These are phyloP conservation scores for Xestia sexstrigata DNA, from an alignment of 2,888 invertebrate genomes.

Conservation along the genomic window DNA sequence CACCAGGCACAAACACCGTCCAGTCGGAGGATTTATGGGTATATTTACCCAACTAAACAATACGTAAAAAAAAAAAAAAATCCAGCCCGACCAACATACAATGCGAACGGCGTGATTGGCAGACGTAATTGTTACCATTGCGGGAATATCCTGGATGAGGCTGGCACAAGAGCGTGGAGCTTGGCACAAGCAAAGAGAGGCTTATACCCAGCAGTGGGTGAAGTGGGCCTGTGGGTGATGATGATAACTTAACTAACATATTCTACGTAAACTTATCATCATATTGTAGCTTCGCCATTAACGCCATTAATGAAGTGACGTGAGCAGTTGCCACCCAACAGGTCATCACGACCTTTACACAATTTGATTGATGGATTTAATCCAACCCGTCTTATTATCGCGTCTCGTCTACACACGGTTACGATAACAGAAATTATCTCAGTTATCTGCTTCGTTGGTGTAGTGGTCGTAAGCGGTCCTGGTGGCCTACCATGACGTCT, in stretches of 20 bases:
- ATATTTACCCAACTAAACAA: no score
- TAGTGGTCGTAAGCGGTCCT: background rate
- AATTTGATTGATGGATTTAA: constrained; percentile 35
- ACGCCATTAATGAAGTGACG: background rate
- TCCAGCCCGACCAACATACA: no score
- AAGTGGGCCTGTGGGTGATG: no score
- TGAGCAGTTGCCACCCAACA: background rate
- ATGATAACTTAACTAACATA: background rate
- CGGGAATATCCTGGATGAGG: no score
- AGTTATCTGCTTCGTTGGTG: background rate
- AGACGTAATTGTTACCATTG: no score
- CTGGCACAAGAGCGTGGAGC: no score
- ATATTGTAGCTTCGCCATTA: background rate
- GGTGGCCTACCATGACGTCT: no score
- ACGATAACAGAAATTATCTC: constrained; percentile 30
- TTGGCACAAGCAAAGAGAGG: no score
- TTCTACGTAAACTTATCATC: background rate
- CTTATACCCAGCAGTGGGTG: no score
- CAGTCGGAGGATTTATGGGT: background rate
- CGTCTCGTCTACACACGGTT: background rate
- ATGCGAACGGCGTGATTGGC: no score
- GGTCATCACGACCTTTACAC: background rate
- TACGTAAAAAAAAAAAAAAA: no score
- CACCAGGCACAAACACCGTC: background rate
- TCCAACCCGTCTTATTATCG: constrained; percentile 7